These are phyloP conservation scores for Neoarius graeffei DNA, from an alignment of 2,113 vertebrate species.

Conservation along the genomic window DNA sequence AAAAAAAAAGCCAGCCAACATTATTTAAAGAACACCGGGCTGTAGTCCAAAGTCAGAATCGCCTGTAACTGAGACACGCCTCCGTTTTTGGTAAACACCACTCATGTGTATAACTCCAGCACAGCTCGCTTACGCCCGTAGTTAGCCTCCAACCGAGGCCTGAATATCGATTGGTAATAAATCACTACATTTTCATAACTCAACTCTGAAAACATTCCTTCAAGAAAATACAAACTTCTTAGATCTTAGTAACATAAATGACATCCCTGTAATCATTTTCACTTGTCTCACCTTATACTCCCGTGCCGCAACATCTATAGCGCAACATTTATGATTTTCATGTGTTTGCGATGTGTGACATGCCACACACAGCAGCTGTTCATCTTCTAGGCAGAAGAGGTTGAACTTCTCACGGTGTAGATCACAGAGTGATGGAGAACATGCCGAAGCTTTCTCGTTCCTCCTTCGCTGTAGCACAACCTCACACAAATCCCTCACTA, in stretches of 20 bases:
- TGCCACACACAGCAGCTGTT: conserved; percentile 53
- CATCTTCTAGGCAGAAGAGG: conserved; percentile 56
- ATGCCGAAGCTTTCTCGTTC: background rate
- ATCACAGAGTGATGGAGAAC: background rate
- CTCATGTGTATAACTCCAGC: background rate
- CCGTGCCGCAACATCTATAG: conserved; percentile 13
- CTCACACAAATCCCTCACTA: background rate
- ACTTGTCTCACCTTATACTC: conserved; percentile 32
- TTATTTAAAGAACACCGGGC: background rate
- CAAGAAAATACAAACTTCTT: background rate
- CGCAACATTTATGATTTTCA: conserved; percentile 43
- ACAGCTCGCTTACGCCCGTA: background rate
- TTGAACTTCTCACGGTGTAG: conserved; percentile 47
- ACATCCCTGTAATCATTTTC: background rate
- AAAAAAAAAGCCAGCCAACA: background rate
- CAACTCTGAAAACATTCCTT: background rate
- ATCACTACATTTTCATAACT: background rate
- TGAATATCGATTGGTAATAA: background rate
- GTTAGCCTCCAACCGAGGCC: background rate
- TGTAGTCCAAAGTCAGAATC: background rate
- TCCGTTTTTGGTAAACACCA: background rate
- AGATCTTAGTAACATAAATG: background rate
- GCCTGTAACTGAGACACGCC: background rate
- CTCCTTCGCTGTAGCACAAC: background rate
- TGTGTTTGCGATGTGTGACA: conserved; percentile 48